Base-by-base conservation (phyloP, 2,113 vertebrate species). In the Ellobius talpinus region DNA sequence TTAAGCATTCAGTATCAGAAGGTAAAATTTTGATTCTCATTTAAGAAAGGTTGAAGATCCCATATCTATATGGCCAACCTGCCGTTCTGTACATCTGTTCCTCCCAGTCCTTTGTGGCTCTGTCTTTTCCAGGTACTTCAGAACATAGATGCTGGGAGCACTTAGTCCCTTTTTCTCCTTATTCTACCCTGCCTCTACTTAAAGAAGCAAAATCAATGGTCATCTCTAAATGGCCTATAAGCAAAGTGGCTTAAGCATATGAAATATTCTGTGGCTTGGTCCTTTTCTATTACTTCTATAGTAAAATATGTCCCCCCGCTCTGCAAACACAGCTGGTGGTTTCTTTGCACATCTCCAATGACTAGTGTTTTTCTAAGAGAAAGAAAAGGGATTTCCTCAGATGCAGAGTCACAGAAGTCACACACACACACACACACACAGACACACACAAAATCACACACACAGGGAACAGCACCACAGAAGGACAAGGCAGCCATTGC, bases 201-300 rank as follows among this genome's bases (percentile, higher is more conserved):
- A 90, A 92, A 68, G 63, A n/a, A 87, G n/a, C 21, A 90, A 95
- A 95, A 77, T 52, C 65, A 68, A 78, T 68, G 42, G 12, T 68
- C 19, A 21, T 14, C 61, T 63, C 26, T 68, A 33, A 78, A 14
- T 21, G 12, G 5, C 66, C 76, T 94, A 47, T 74, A 95, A 95
- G 61, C 6, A 77, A 65, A 87, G n/a, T 47, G 33, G 23, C 24
- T 29, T 7, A 85, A 86, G 19, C 50, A 76, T 68, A 87, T 11
- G 0, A 76, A 94, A 58, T 63, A 16, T 5, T 65, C 47, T 47
- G 21, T 84, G 31, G 7, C 11, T 79, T 50, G 79, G 61, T 63
- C 52, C 24, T 93, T 61, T 78, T 76, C 50, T 77, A 26, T 11
- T 66, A 14, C 65, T 96, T 39, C 13, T 13, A 74, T 10, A 58